Percentiles rank a stretch among this genome's conserved stretches.
Evolutionary conservation across 2,888 invertebrate species (phyloP).

Genomic region (Meiosimyza platycephala): DNA sequence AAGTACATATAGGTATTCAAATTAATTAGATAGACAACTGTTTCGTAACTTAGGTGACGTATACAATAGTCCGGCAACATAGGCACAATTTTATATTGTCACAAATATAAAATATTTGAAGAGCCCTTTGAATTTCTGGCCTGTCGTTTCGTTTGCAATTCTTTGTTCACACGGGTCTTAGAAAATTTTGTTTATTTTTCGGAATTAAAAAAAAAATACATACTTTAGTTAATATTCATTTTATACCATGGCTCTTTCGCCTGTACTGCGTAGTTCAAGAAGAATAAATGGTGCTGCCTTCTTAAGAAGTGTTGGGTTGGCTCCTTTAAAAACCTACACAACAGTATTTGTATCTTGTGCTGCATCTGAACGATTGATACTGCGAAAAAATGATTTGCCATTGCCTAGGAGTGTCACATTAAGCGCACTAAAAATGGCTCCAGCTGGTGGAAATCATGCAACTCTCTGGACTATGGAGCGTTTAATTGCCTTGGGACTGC

Average conservation of each 20-base stretch:
- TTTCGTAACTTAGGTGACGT: no score
- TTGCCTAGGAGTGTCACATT: constrained; percentile 54
- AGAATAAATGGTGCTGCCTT: constrained; percentile 54
- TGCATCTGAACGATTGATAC: constrained; percentile 45
- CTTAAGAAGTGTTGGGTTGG: constrained; percentile 51
- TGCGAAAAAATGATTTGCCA: constrained; percentile 50
- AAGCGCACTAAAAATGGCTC: constrained; percentile 56
- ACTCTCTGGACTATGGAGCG: constrained; percentile 85
- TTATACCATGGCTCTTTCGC: constrained; percentile 54
- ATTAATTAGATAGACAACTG: no score
- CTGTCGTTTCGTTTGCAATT: no score
- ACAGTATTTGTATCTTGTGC: constrained; percentile 46
- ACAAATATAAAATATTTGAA: no score
- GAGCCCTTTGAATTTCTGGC: no score
- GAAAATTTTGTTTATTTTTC: no score
- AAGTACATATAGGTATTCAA: no score
- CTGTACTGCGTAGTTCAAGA: constrained; percentile 56
- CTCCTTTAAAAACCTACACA: constrained; percentile 57
- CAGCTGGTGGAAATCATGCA: constrained; percentile 71
- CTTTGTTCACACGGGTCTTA: no score
- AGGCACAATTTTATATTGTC: no score
- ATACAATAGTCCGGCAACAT: no score
- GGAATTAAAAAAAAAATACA: background rate
- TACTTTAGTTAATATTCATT: constrained; percentile 26
- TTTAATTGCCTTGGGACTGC: constrained; percentile 72